Percentiles rank a stretch among this genome's conserved stretches.
These are phyloP conservation scores for Protonemura montana DNA, from an alignment of 2,888 invertebrate species.

Conservation along the genomic window DNA sequence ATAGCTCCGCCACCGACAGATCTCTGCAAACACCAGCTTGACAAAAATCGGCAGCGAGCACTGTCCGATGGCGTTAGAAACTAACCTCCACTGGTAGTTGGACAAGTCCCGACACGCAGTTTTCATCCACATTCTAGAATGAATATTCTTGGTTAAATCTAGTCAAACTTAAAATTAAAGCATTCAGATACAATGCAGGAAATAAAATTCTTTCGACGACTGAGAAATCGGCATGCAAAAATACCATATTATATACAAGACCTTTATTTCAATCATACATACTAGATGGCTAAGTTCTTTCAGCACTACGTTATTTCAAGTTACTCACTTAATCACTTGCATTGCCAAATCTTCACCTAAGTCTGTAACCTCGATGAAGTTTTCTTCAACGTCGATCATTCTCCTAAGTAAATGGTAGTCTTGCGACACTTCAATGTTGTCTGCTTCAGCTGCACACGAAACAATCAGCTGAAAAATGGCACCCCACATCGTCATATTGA, in stretches of 20 bases:
- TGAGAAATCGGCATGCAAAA: too few relatives aligned
- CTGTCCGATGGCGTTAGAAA: conserved; percentile 89
- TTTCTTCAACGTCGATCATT: conserved; percentile 88
- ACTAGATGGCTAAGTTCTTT: too few relatives aligned
- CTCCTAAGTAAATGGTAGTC: conserved; percentile 85
- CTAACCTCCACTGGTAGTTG: conserved; percentile 93
- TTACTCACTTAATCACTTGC: conserved; percentile 80
- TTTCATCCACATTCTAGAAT: conserved; percentile 86
- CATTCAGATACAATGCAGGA: too few relatives aligned
- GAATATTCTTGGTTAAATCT: too few relatives aligned
- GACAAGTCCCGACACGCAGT: conserved; percentile 87
- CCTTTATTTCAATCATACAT: too few relatives aligned
- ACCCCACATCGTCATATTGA: too few relatives aligned
- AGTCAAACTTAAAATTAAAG: too few relatives aligned
- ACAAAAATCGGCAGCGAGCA: conserved; percentile 97
- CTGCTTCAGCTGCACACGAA: conserved; percentile 87
- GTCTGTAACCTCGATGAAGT: conserved; percentile 88
- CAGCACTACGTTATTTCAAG: neutral
- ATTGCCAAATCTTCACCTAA: conserved; percentile 93
- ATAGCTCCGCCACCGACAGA: conserved; percentile 96
- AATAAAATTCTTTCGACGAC: too few relatives aligned
- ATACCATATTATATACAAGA: too few relatives aligned
- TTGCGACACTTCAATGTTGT: conserved; percentile 84
- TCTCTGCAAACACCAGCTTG: conserved; percentile 96
- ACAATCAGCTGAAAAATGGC: conserved; percentile 76